Evolutionary conservation across 2,797 vertebrate species (phyloP).

Genomic region (Pachyuromys duprasi): DNA sequence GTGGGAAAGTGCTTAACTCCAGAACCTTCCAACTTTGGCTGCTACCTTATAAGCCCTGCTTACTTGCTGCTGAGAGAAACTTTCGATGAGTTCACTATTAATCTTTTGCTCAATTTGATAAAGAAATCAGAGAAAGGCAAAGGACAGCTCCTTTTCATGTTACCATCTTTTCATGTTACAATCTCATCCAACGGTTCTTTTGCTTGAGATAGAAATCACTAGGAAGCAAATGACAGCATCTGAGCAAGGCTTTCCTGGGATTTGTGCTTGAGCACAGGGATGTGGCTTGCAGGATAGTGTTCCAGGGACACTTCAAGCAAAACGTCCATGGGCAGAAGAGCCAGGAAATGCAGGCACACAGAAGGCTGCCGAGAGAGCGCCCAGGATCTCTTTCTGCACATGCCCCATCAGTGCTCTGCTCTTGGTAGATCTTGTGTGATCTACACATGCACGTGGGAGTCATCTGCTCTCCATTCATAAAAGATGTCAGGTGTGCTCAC

Average conservation of each 20-base stretch:
- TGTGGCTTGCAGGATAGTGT: no score
- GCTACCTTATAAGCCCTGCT: background rate
- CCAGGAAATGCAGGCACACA: background rate
- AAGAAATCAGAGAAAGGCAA: background rate
- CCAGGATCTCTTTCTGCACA: background rate
- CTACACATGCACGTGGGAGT: no score
- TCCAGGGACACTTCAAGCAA: background rate
- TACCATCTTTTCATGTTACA: background rate
- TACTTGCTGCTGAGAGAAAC: background rate
- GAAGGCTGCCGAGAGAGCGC: background rate
- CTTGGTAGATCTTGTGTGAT: no score
- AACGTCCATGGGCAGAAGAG: background rate
- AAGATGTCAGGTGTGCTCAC: background rate
- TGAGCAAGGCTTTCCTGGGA: background rate
- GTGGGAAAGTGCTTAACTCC: background rate
- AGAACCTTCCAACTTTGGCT: background rate
- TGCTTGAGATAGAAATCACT: background rate
- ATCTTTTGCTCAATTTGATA: background rate
- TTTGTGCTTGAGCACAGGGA: background rate
- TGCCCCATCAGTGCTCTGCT: no score
- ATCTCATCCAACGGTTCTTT: background rate
- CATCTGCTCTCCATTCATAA: background rate
- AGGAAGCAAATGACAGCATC: background rate
- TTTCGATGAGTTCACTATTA: background rate
- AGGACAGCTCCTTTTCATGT: background rate